phyloP scores from a whole-genome alignment of 2,888 invertebrate genomes.

The Pogonocherus hispidulus region DNA sequence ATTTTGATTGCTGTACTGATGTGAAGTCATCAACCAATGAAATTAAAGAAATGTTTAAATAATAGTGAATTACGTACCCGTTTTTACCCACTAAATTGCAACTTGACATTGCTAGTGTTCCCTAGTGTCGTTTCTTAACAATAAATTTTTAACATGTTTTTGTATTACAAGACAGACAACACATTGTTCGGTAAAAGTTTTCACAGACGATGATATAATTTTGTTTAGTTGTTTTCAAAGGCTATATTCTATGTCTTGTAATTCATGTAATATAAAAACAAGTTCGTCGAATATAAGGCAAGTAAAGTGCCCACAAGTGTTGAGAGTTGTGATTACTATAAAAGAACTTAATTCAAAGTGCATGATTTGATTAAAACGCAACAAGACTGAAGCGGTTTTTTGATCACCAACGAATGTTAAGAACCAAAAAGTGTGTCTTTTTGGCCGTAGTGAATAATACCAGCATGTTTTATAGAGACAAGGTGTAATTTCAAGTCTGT shows the following conservation, averaged over 20 bases:
- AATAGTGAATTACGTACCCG: constrained; percentile 38
- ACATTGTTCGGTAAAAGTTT: neutral
- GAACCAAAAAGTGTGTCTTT: constrained; percentile 26
- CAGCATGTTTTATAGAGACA: constrained; percentile 24
- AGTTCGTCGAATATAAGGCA: constrained; percentile 51
- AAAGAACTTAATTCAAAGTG: constrained; percentile 44
- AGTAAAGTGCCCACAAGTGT: constrained; percentile 56
- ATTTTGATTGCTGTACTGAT: constrained; percentile 31
- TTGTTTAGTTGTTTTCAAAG: too few species aligned
- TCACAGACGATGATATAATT: too few species aligned
- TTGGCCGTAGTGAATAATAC: constrained; percentile 21
- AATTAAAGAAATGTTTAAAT: constrained; percentile 31
- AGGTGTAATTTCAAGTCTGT: constrained; percentile 31
- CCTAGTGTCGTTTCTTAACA: constrained; percentile 42
- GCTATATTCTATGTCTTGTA: constrained; percentile 24
- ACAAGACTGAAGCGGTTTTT: constrained; percentile 56
- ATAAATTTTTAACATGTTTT: constrained; percentile 18
- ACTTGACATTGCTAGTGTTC: constrained; percentile 44
- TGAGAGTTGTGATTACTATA: constrained; percentile 56
- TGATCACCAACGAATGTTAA: constrained; percentile 44
- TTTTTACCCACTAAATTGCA: constrained; percentile 46
- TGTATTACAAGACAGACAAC: constrained; percentile 27
- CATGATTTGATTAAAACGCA: constrained; percentile 54
- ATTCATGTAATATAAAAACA: constrained; percentile 27
- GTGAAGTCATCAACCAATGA: constrained; percentile 27